Percentiles rank a stretch among this genome's conserved stretches.
phyloP scores from a whole-genome alignment of 2,113 vertebrate genomes.

The Perca schrenkii region DNA sequence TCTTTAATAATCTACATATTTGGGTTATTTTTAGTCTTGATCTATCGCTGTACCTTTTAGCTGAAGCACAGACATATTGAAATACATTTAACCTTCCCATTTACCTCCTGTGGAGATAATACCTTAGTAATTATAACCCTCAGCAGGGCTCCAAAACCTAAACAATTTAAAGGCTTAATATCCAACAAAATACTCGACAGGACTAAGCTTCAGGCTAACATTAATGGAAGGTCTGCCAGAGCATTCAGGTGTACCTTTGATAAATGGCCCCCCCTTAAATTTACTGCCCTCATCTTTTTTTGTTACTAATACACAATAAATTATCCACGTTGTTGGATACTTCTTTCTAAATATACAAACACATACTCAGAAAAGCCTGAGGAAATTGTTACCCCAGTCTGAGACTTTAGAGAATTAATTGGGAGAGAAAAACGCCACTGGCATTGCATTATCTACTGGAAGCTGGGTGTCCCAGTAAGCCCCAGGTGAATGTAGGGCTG shows the following conservation, averaged over 20 bases:
- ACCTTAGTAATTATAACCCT: constrained; percentile 75
- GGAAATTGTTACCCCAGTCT: constrained; percentile 45
- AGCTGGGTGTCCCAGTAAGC: constrained; percentile 41
- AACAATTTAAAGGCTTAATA: constrained; percentile 66
- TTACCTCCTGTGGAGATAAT: constrained; percentile 67
- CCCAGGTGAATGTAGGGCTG: constrained; percentile 25
- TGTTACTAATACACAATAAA: constrained; percentile 68
- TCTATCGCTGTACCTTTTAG: constrained; percentile 31
- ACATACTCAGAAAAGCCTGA: constrained; percentile 35
- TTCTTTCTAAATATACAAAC: constrained; percentile 63
- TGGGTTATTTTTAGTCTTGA: constrained; percentile 36
- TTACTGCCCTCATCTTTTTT: constrained; percentile 49
- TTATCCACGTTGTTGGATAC: constrained; percentile 46
- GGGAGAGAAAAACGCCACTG: constrained; percentile 34
- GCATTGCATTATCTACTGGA: constrained; percentile 22
- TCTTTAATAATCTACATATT: constrained; percentile 41
- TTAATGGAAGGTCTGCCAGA: constrained; percentile 61
- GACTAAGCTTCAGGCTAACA: constrained; percentile 53
- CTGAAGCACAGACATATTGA: constrained; percentile 55
- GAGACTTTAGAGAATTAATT: constrained; percentile 57
- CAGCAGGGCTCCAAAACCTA: constrained; percentile 53
- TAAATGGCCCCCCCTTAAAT: constrained; percentile 71
- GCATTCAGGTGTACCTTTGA: constrained; percentile 66
- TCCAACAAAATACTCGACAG: constrained; percentile 54
- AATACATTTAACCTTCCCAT: constrained; percentile 74